Conservation (phyloP, 2,888 invertebrate species). For the Deroplatys truncata region DNA sequence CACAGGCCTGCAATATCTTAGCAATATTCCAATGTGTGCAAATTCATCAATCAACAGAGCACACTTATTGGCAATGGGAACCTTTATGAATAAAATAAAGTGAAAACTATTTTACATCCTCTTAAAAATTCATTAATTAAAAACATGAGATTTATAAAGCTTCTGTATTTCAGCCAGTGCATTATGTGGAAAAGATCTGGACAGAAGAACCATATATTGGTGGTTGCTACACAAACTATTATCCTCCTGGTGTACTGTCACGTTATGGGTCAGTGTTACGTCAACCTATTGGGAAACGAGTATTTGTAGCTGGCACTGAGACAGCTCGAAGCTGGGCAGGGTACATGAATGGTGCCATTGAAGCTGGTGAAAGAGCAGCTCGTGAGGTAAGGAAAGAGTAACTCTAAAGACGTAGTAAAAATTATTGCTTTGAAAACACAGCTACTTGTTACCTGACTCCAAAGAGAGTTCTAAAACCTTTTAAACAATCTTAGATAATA, state of each 20-base stretch:
- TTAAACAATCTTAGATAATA: too few relatives aligned
- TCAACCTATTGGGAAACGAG: slow-evolving; percentile 28
- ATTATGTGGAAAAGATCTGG: slow-evolving; percentile 45
- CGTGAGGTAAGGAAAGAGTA: slow-evolving; percentile 31
- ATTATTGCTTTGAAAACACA: neutral
- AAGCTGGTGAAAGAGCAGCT: slow-evolving; percentile 39
- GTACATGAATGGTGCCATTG: slow-evolving; percentile 42
- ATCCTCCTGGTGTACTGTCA: slow-evolving; percentile 41
- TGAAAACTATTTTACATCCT: too few relatives aligned
- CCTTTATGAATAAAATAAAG: neutral
- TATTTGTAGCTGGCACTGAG: slow-evolving; percentile 43
- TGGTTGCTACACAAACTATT: slow-evolving; percentile 44
- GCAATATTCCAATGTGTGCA: too few relatives aligned
- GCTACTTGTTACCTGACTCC: neutral
- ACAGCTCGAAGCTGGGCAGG: slow-evolving; percentile 41
- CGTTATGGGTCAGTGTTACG: slow-evolving; percentile 31
- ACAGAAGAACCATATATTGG: slow-evolving; percentile 43
- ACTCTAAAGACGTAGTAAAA: neutral
- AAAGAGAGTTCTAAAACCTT: neutral
- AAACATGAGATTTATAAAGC: neutral
- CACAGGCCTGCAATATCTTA: too few relatives aligned
- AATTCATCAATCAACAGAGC: too few relatives aligned
- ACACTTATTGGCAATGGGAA: neutral
- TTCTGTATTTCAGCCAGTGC: slow-evolving; percentile 33
- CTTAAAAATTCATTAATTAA: too few relatives aligned